phyloP scores from a whole-genome alignment of 2,113 vertebrate genomes.

The Suricata suricatta region DNA sequence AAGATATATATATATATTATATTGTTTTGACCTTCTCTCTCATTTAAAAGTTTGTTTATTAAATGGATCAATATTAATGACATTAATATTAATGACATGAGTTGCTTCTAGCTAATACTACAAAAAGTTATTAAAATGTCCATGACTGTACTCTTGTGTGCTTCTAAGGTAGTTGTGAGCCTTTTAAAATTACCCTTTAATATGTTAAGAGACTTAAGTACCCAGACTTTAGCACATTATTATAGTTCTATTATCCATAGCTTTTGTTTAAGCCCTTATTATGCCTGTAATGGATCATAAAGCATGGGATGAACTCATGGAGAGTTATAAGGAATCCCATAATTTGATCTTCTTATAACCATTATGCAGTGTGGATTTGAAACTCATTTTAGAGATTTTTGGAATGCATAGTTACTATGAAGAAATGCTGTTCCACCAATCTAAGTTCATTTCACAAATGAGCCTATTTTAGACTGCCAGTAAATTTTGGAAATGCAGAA shows the following conservation, averaged over 20 bases:
- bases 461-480: not conserved
- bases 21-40: not conserved
- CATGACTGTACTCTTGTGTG: not conserved
- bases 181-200: conserved; percentile 43
- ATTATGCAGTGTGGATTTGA: not conserved
- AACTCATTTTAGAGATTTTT: conserved; percentile 36
- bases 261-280: not conserved
- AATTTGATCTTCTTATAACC: not conserved
- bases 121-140: not conserved
- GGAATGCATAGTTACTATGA: not conserved
- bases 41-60: conserved; percentile 4
- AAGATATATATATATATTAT: too few species aligned
- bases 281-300: conserved; percentile 14
- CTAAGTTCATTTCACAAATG: not conserved
- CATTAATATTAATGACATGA: not conserved
- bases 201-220: conserved; percentile 4
- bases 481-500: conserved; percentile 23
- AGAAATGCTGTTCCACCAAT: not conserved
- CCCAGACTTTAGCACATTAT: not conserved
- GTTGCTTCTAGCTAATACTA: not conserved
- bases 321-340: not conserved
- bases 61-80: conserved; percentile 14
- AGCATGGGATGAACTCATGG: not conserved
- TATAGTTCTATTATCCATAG: not conserved
- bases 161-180: not conserved